Evolutionary conservation across 2,797 vertebrate species (phyloP), one percentile per base, ranked within the genome.

Genomic region (Characodon lateralis): DNA sequence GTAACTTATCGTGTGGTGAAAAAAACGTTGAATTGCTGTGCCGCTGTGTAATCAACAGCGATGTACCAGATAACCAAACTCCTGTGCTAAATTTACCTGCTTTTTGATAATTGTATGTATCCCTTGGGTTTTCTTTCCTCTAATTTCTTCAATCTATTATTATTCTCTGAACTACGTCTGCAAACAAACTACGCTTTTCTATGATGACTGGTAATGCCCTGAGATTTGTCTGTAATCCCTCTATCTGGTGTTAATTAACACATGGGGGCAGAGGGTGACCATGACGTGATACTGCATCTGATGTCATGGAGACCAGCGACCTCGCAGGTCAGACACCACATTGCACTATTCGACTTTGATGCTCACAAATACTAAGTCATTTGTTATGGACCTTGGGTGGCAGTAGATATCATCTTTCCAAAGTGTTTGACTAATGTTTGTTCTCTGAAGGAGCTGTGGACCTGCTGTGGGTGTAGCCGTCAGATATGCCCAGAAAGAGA

Each of bases 221-320:
- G 87, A 89, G 89, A 88, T 87, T 87, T 85, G 90, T 93, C 91
- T 85, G 56, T 79, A 90, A 90, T 93, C 88, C 85, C 77, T 76
- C 83, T 80, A 87, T 93, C 93, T 95, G 95, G 90, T 93, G 90
- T 93, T 95, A 93, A 95, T 95, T 95, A 96, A 91, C 91, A 82
- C 86, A 85, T 83, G 61, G 76, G 90, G 92, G 89, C 91, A 83
- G 82, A 89, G 89, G 92, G 87, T 90, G 92, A 94, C 93, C 92
- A 94, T 93, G 93, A 95, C 91, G 88, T 92, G 89, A 93, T 91
- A 61, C 89, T 87, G 77, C 80, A 74, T 89, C 91, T 95, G 95
- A 94, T 94, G 94, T 95, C 94, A 95, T 93, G 89, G 87, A 87
- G 91, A 88, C 88, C 83, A 82, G 92, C 87, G 79, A 89, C 88